Conservation (phyloP, 1,140 invertebrate species). For the Diorhabda carinulata region DNA sequence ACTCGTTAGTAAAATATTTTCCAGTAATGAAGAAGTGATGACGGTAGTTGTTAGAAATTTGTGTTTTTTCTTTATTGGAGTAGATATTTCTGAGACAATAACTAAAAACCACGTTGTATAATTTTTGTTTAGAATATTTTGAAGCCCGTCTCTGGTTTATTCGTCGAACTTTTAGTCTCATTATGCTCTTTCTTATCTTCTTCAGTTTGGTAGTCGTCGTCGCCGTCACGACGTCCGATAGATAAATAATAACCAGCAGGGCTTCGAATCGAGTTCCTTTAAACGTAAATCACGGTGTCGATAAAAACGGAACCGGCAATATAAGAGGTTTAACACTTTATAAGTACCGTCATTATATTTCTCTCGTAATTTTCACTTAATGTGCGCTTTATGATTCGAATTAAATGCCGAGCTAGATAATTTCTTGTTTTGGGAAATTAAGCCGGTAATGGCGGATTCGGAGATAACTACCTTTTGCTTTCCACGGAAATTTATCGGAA, state of each 20-base stretch:
- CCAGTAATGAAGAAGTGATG: too few species aligned
- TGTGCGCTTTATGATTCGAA: slow-evolving; percentile 20
- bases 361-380: slow-evolving; percentile 19
- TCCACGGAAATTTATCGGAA: neutral
- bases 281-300: slow-evolving; percentile 18
- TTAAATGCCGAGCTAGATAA: slow-evolving; percentile 18
- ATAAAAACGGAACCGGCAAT: slow-evolving; percentile 22
- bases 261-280: slow-evolving; percentile 15
- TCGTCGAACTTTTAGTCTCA: slow-evolving; percentile 3
- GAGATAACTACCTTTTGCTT: slow-evolving; percentile 5
- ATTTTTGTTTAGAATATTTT: too few species aligned
- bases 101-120: too few species aligned
- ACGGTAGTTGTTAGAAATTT: too few species aligned
- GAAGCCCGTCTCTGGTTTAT: neutral
- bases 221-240: slow-evolving; percentile 12
- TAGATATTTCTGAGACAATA: too few species aligned
- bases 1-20: too few species aligned
- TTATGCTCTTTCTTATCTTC: slow-evolving; percentile 19
- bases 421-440: slow-evolving; percentile 21
- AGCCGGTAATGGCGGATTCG: slow-evolving; percentile 13
- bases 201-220: neutral
- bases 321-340: slow-evolving; percentile 20
- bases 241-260: slow-evolving; percentile 21
- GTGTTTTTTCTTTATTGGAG: too few species aligned
- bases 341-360: slow-evolving; percentile 17